These are phyloP conservation scores for Girardinichthys multiradiatus DNA, from an alignment of 2,113 vertebrate genomes.

Conservation along the genomic window DNA sequence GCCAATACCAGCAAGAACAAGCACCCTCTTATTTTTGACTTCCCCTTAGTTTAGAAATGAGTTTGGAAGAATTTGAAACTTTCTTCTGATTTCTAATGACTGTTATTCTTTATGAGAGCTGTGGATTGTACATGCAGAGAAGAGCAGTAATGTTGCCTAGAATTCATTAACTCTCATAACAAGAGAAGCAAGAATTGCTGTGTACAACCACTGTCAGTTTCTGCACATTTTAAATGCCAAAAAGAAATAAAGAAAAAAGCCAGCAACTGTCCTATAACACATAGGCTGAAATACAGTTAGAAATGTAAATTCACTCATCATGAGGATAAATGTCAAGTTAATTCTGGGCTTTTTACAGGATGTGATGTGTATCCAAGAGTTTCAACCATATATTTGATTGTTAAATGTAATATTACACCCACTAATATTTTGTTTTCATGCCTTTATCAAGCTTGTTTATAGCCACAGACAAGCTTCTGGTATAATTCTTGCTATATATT, in stretches of 20 bases:
- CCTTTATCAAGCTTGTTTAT: too few relatives aligned
- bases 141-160: not conserved
- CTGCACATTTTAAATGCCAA: not conserved
- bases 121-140: not conserved
- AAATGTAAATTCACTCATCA: not conserved
- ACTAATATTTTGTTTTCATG: too few relatives aligned
- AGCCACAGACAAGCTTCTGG: too few relatives aligned
- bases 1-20: conserved; percentile 1
- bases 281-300: not conserved
- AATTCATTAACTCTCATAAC: conserved; percentile 1
- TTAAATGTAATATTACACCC: not conserved
- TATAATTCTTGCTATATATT: too few relatives aligned
- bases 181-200: not conserved
- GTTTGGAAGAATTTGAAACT: not conserved
- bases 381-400: not conserved
- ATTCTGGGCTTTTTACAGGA: not conserved
- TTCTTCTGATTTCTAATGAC: not conserved
- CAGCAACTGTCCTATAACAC: not conserved
- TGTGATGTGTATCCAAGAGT: not conserved
- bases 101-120: not conserved
- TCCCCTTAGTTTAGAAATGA: not conserved
- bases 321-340: not conserved
- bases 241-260: not conserved
- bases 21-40: not conserved
- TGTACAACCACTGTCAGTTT: not conserved